Base-by-base conservation (phyloP, 2,888 invertebrate genomes). In the Catocala fraxini region DNA sequence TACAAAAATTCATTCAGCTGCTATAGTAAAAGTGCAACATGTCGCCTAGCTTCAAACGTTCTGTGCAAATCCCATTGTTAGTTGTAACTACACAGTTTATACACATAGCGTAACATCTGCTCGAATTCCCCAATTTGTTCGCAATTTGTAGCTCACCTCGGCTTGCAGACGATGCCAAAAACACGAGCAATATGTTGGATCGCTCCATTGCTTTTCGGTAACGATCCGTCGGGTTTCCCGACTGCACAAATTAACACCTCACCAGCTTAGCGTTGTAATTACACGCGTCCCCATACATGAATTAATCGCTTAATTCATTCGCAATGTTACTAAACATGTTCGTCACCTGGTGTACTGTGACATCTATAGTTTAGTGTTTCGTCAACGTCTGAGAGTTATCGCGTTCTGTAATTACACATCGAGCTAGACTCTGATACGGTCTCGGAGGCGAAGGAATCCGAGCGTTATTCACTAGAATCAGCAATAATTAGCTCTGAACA, bases 231-330 rank as follows among this genome's bases (percentile, higher is more conserved):
- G 60, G 56, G 65, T 43, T 66, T 73, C 59, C 62, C 55, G 33
- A 68, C 68, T 72, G 73, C 69, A 70, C 76, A 71, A 81, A 81
- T 81, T 76, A 81, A 81, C 81, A 73, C 71, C 65, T 75, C 67
- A 51, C 68, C 60, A 69, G 62, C 69, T 74, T 72, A 72, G 56
- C 67, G 57, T 63, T 71, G 79, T 84, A 82, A 82, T 84, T 83
- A 82, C 76, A 76, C 64, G 68, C 63, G 67, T 70, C 63, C 59
- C 65, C 62, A 71, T 81, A 77, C 73, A 70, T 72, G 70, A 71
- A 82, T 81, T 80, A 82, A 83, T 79, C 65, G 77, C 67, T 75
- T 77, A 76, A 82, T 74, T 73, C 72, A 74, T 76, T 75, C 66
- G 71, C 49, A 56, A 60, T 71, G 68, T 73, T 65, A 60, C 68